Conservation (phyloP, 2,888 invertebrate species). For the Brenthis hecate region DNA sequence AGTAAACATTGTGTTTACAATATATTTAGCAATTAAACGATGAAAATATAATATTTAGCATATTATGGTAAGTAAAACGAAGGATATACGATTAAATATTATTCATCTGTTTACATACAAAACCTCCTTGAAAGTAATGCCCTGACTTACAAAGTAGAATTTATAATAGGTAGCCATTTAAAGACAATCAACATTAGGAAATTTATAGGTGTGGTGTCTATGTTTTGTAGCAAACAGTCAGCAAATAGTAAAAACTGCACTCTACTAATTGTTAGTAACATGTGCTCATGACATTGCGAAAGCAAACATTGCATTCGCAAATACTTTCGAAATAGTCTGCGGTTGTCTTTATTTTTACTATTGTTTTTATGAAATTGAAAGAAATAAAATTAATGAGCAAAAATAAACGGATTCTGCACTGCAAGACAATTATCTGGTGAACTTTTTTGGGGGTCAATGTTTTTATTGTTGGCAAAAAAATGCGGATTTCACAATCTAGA, state of each 20-base stretch:
- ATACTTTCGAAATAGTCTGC: slow-evolving; percentile 35
- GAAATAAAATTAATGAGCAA: slow-evolving; percentile 20
- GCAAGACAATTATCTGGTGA: slow-evolving; percentile 5
- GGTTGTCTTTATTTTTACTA: slow-evolving; percentile 29
- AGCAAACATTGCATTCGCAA: slow-evolving; percentile 37
- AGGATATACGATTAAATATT: slow-evolving; percentile 1
- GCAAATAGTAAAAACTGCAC: slow-evolving; percentile 34
- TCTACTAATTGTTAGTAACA: slow-evolving; percentile 38
- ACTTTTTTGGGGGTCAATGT: slow-evolving; percentile 1
- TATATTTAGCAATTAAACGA: background rate
- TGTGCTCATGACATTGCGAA: slow-evolving; percentile 37
- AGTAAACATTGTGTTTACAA: too few relatives aligned
- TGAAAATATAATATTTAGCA: background rate
- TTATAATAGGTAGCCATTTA: slow-evolving; percentile 23
- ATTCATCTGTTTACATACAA: slow-evolving; percentile 19
- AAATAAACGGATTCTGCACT: slow-evolving; percentile 10
- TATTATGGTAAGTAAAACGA: background rate
- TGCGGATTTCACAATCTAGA: background rate
- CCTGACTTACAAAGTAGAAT: slow-evolving; percentile 18
- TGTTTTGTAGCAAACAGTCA: slow-evolving; percentile 25
- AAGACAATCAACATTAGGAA: slow-evolving; percentile 27
- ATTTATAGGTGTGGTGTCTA: slow-evolving; percentile 30
- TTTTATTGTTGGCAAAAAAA: background rate
- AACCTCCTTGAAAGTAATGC: slow-evolving; percentile 25
- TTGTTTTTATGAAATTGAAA: slow-evolving; percentile 18